Conservation (phyloP, 2,797 vertebrate genomes). For the Aulostomus chinensis region DNA sequence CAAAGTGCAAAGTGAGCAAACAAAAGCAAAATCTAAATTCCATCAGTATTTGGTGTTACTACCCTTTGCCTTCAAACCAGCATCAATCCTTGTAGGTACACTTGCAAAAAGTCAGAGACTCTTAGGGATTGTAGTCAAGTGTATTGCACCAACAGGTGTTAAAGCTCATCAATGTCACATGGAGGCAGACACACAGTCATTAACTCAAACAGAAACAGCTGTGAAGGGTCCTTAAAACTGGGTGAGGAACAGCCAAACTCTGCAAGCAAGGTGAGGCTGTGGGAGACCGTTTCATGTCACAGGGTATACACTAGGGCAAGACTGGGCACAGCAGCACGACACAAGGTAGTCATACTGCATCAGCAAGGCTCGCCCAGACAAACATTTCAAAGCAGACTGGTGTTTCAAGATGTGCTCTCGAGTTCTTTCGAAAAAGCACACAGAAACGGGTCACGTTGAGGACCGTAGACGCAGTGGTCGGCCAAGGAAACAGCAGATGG, state of each 20-base stretch:
- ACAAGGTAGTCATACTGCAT: not conserved
- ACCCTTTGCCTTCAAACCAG: constrained; percentile 42
- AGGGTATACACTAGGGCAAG: too few relatives aligned
- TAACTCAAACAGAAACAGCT: not conserved
- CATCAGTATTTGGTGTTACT: too few relatives aligned
- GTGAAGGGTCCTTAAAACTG: too few relatives aligned
- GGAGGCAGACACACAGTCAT: not conserved
- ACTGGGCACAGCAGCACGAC: not conserved
- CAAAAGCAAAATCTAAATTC: constrained; percentile 36
- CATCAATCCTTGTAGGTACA: not conserved
- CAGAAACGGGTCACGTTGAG: constrained; percentile 34
- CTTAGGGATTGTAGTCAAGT: not conserved
- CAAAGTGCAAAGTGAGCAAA: not conserved
- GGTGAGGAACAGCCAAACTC: not conserved
- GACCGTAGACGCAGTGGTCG: constrained; percentile 38
- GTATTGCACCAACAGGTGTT: not conserved
- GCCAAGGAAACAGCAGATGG: constrained; percentile 34
- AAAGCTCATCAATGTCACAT: not conserved
- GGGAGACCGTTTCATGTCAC: constrained; percentile 1
- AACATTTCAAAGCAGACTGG: not conserved
- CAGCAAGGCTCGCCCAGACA: not conserved
- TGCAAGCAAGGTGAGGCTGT: constrained; percentile 7
- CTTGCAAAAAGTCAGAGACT: not conserved
- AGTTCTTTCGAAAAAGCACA: constrained; percentile 56
- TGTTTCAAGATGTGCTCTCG: constrained; percentile 11